phyloP scores from a whole-genome alignment of 2,797 vertebrate species.

The Falco rusticolus region DNA sequence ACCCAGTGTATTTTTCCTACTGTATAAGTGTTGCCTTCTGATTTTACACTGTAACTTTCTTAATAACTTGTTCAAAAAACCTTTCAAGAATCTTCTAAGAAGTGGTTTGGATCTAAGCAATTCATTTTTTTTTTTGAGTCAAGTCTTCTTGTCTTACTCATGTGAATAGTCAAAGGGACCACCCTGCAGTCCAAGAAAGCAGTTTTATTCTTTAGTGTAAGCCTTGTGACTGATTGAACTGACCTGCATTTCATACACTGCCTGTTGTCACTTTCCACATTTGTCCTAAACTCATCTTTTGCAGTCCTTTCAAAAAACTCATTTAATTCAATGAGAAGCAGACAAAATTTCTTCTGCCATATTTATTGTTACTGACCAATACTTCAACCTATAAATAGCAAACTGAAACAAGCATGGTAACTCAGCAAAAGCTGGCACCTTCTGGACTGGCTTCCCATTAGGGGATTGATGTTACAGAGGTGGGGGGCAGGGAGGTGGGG shows the following conservation, averaged over 20 bases:
- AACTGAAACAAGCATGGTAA: neutral
- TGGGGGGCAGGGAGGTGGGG: too few species aligned
- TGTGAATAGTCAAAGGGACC: neutral
- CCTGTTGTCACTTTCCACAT: neutral
- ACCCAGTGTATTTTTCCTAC: neutral
- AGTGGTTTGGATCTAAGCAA: neutral
- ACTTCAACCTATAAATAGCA: neutral
- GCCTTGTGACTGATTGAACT: neutral
- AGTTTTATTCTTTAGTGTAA: neutral
- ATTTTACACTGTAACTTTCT: neutral
- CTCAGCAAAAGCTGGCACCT: neutral
- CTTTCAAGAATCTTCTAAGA: neutral
- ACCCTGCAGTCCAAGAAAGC: neutral
- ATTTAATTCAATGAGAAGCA: neutral
- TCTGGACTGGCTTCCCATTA: neutral
- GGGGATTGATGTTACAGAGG: neutral
- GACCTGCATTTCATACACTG: neutral
- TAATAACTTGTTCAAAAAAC: neutral
- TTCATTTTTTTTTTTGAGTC: neutral
- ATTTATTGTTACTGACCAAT: neutral
- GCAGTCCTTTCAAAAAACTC: neutral
- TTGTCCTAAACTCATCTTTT: neutral
- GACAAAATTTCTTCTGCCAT: neutral
- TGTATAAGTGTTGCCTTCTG: neutral
- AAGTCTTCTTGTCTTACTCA: neutral